Evolutionary conservation across 2,888 invertebrate genomes (phyloP).

Genomic region (Ophraella communa): DNA sequence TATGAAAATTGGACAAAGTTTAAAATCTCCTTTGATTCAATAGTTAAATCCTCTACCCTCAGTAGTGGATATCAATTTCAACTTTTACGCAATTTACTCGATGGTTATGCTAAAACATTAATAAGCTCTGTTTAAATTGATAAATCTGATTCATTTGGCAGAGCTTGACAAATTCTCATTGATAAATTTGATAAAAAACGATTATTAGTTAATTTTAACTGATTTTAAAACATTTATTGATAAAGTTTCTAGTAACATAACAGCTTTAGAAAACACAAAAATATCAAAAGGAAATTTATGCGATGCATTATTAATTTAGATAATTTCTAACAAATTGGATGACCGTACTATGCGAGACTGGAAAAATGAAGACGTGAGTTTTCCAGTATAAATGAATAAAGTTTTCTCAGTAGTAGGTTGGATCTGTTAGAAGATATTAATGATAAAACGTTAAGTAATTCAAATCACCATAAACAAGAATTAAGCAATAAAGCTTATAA

Average conservation of each 20-base stretch:
- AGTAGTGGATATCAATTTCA: constrained; percentile 1
- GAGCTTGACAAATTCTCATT: constrained; percentile 11
- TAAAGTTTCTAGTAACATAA: constrained; percentile 2
- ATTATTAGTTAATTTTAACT: constrained; percentile 3
- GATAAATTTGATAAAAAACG: constrained; percentile 16
- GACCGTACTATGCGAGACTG: too few relatives aligned
- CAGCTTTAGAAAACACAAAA: constrained; percentile 6
- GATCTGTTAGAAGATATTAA: too few relatives aligned
- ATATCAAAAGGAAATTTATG: constrained; percentile 7
- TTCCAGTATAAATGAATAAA: too few relatives aligned
- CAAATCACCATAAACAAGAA: neutral
- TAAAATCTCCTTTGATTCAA: too few relatives aligned
- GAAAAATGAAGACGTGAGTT: too few relatives aligned
- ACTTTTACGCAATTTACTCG: neutral
- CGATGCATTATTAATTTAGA: too few relatives aligned
- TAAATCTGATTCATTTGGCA: constrained; percentile 4
- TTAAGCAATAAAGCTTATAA: neutral
- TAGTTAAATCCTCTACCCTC: neutral
- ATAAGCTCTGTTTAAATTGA: neutral
- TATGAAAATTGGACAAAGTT: neutral
- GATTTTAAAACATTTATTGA: constrained; percentile 6
- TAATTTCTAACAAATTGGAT: too few relatives aligned
- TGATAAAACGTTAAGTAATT: too few relatives aligned
- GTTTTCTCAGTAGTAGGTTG: too few relatives aligned
- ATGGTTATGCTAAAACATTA: constrained; percentile 1